Conservation (phyloP, 2,888 invertebrate species). For the Ceratothoa steindachneri region DNA sequence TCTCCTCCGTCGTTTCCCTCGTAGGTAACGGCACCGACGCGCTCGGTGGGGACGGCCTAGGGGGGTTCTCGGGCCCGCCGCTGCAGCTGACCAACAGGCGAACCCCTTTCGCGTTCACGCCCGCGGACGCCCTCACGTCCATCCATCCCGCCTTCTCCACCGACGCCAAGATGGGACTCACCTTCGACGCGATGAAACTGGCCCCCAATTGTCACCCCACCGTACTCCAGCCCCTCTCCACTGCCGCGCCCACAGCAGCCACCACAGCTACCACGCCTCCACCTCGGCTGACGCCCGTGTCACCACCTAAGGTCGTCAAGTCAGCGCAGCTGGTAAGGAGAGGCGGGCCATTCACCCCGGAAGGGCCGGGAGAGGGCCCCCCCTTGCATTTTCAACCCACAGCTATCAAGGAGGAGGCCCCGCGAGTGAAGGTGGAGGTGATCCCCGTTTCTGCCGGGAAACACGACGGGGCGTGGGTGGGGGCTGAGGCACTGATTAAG, state of each 20-base stretch:
- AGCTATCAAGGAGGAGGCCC: background rate
- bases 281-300: conserved; percentile 11
- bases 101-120: background rate
- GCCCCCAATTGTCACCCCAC: conserved; percentile 3
- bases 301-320: background rate
- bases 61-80: background rate
- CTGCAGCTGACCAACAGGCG: background rate
- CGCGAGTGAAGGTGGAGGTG: background rate
- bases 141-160: background rate
- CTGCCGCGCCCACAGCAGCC: conserved; percentile 15
- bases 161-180: background rate
- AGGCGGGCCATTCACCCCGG: conserved; percentile 3
- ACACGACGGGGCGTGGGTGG: too few relatives aligned
- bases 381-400: background rate
- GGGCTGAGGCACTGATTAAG: too few relatives aligned
- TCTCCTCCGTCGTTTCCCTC: background rate
- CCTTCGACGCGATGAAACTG: background rate
- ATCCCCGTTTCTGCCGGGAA: too few relatives aligned
- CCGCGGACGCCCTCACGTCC: background rate
- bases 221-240: conserved; percentile 13
- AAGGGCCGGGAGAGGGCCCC: background rate
- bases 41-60: too few relatives aligned
- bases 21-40: background rate
- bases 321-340: background rate
- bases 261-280: conserved; percentile 2